Percentiles rank a stretch among this genome's conserved stretches.
Conservation (phyloP, 2,888 invertebrate genomes). For the Pandemis cinnamomeana region DNA sequence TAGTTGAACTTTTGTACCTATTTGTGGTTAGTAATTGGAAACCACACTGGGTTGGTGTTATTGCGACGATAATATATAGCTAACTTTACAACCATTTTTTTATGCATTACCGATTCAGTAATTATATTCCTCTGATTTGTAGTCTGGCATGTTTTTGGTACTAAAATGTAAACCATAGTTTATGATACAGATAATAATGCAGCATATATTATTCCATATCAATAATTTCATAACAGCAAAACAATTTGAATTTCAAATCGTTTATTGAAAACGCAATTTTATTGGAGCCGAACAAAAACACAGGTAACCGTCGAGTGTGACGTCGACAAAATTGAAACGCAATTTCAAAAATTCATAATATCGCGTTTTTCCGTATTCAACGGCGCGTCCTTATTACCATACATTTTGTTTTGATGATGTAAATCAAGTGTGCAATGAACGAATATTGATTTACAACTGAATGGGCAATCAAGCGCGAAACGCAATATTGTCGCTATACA, state of each 20-base stretch:
- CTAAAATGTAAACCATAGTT: neutral
- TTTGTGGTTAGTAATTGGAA: too few relatives aligned
- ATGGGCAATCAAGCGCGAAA: conserved; percentile 63
- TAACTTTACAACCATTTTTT: too few relatives aligned
- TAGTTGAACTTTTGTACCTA: too few relatives aligned
- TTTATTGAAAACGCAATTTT: conserved; percentile 12
- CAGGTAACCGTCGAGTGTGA: conserved; percentile 7
- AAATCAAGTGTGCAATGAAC: conserved; percentile 58
- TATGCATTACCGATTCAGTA: too few relatives aligned
- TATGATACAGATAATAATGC: neutral
- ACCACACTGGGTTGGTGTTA: too few relatives aligned
- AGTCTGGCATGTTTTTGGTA: too few relatives aligned
- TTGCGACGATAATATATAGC: too few relatives aligned
- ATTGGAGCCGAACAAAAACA: conserved; percentile 8
- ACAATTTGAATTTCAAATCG: conserved; percentile 8
- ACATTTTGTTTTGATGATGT: conserved; percentile 51
- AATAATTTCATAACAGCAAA: conserved; percentile 12
- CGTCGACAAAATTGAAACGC: conserved; percentile 14
- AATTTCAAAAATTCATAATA: conserved; percentile 43
- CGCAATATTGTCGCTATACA: conserved; percentile 59
- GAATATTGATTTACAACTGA: conserved; percentile 65
- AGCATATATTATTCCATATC: conserved; percentile 3
- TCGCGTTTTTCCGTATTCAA: conserved; percentile 45
- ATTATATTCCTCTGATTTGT: too few relatives aligned
- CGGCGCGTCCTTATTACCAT: conserved; percentile 34